Evolutionary conservation across 1,140 invertebrate genomes (phyloP), one percentile per base, ranked within the genome.

Genomic region (Leptinotarsa lineolata): DNA sequence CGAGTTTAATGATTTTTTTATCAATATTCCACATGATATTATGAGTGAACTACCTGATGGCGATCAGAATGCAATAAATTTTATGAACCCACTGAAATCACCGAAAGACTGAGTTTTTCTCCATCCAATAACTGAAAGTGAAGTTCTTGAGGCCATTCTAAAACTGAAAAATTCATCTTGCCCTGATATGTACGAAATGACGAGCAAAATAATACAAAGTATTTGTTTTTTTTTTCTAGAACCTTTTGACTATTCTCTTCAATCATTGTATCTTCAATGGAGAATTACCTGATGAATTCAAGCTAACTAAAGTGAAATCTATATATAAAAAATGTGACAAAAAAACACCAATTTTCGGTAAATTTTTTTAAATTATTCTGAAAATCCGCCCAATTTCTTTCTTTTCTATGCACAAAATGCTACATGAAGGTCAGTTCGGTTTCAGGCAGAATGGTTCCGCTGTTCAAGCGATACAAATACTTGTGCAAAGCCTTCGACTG

Each of bases 291-390:
- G n/a, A n/a, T n/a, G n/a, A n/a, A n/a, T n/a, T n/a, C 69, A 71
- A 71, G 45, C 22, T 61, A n/a, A 63, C 58, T 4, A 71, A 61
- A 30, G 48, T 71, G 18, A 61, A 61, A 48, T 58, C 69, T 5
- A 39, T 71, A 16, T 61, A 21, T 61, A 61, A 71, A 61, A 71
- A 71, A 61, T 54, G 69, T 39, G 69, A 71, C 54, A 22, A 70
- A 24, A 58, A 60, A 60, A 59, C 30, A 16, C 65, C 65, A 4
- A 67, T 67, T 3, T 3, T 67, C 24, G 22, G 22, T 15, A 67
- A 67, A 67, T 30, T 67, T 11, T 67, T 67, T 67, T 21, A 67
- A 67, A 67, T 24, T 44, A 67, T 67, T 4, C 18, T 67, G 3
- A 67, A 67, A 44, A 24, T 16, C 59, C 59, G 59, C 59, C 21